Percentiles rank a stretch among this genome's conserved stretches.
phyloP scores from a whole-genome alignment of 2,888 invertebrate genomes.

The Meliscaeva auricollis region DNA sequence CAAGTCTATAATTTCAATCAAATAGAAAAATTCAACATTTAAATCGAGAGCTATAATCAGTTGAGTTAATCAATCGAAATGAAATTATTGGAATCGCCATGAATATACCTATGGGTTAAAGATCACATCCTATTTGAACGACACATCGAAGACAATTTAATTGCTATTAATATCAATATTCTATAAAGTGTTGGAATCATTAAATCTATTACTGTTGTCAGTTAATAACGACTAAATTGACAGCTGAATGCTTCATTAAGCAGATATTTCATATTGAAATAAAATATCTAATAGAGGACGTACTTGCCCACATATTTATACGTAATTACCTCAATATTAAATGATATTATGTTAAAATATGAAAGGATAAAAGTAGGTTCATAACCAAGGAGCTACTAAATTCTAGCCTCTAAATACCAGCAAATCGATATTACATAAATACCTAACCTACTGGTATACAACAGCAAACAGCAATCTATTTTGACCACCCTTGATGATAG shows the following conservation, averaged over 20 bases:
- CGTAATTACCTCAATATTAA: background rate
- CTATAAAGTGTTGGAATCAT: slow-evolving; percentile 11
- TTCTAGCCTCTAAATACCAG: background rate
- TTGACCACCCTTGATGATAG: background rate
- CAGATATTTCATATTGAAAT: slow-evolving; percentile 8
- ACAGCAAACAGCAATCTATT: background rate
- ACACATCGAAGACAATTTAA: slow-evolving; percentile 5
- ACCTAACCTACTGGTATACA: background rate
- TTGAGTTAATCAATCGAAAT: slow-evolving; percentile 32
- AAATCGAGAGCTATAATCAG: slow-evolving; percentile 6
- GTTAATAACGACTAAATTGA: slow-evolving; percentile 35
- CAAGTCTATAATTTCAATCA: background rate
- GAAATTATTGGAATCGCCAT: slow-evolving; percentile 13
- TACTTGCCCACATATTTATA: background rate
- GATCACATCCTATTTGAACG: background rate
- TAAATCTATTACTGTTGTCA: slow-evolving; percentile 45
- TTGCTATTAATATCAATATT: slow-evolving; percentile 25
- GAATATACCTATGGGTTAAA: slow-evolving; percentile 7
- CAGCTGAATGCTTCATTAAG: slow-evolving; percentile 36
- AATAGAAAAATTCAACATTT: slow-evolving; percentile 1
- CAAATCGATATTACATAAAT: too few relatives aligned
- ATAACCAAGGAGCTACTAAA: too few relatives aligned
- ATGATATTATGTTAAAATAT: background rate
- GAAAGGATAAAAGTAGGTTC: background rate
- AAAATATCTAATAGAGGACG: background rate